These are phyloP conservation scores for Dromius quadrimaculatus DNA, from an alignment of 2,888 invertebrate genomes.

Conservation along the genomic window DNA sequence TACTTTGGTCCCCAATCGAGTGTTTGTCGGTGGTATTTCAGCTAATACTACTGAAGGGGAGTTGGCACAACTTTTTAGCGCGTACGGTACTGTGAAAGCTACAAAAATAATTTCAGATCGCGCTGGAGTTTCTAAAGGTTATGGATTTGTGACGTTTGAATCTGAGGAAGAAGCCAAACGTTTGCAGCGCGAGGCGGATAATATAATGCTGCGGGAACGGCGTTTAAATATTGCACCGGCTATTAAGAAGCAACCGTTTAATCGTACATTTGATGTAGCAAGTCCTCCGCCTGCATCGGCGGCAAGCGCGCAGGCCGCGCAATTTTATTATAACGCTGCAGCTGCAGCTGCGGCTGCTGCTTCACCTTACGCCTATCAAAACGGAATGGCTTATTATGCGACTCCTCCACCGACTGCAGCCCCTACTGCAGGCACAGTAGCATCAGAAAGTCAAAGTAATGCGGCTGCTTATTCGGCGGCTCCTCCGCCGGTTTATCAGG, in stretches of 20 bases:
- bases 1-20: conserved; percentile 92
- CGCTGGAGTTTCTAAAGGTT: conserved; percentile 95
- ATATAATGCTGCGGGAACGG: conserved; percentile 82
- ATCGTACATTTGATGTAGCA: conserved; percentile 69
- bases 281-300: conserved; percentile 68
- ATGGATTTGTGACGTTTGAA: conserved; percentile 88
- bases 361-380: conserved; percentile 64
- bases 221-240: conserved; percentile 90
- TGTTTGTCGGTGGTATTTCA: conserved; percentile 97
- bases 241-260: conserved; percentile 77
- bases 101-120: conserved; percentile 96
- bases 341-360: conserved; percentile 64
- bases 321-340: conserved; percentile 64
- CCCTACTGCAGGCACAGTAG: conserved; percentile 63
- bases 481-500: neutral
- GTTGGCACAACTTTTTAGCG: conserved; percentile 90
- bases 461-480: neutral
- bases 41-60: conserved; percentile 94
- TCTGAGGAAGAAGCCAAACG: conserved; percentile 87
- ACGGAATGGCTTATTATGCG: conserved; percentile 64
- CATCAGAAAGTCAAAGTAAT: conserved; percentile 48
- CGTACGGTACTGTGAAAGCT: conserved; percentile 89
- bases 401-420: conserved; percentile 60
- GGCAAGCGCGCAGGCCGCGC: conserved; percentile 53
- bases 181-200: conserved; percentile 80